Evolutionary conservation across 2,888 invertebrate species (phyloP), one percentile per base, ranked within the genome.

Genomic region (Pelosia muscerda): DNA sequence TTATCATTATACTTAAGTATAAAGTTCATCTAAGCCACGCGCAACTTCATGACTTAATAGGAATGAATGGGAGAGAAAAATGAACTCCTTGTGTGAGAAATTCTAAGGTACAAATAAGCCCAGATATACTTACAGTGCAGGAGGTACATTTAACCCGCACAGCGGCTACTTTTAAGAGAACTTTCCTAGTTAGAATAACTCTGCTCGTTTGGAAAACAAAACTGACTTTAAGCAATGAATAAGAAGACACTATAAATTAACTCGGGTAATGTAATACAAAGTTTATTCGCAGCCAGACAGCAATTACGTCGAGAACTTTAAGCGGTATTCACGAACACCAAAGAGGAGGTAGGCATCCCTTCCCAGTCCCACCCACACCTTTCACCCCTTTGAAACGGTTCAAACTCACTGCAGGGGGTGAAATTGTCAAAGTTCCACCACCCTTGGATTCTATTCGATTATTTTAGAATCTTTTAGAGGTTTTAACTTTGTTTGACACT

Each of bases 281-380:
- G 90, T 94, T 94, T 92, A 93, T 90, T 93, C 90, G 83, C 85
- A 92, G 91, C 90, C 92, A 93, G 92, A 93, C 93, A 92, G 92
- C 92, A 95, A 94, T 94, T 94, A 93, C 89, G 90, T 82, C 82
- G 87, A 88, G 88, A 94, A 94, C 88, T 94, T 93, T 88, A 90
- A 92, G 90, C 91, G 89, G 92, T 90, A 91, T 94, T 94, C 93
- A 90, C 89, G 88, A 92, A 91, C 89, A 90, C 88, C 88, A 88
- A 90, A 89, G 88, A 87, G 90, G 87, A 86, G 88, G 88, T 84
- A 73, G 82, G 78, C 68, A 69, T 74, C 72, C 84, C 71, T 75
- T 69, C 72, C 69, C 66, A 23, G 22, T 77, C 76, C 83, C 83
- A 84, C 82, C 79, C 78, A 69, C 76, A 70, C 77, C 79, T 73